phyloP scores from a whole-genome alignment of 1,140 invertebrate species.

The Drosophila leontia region DNA sequence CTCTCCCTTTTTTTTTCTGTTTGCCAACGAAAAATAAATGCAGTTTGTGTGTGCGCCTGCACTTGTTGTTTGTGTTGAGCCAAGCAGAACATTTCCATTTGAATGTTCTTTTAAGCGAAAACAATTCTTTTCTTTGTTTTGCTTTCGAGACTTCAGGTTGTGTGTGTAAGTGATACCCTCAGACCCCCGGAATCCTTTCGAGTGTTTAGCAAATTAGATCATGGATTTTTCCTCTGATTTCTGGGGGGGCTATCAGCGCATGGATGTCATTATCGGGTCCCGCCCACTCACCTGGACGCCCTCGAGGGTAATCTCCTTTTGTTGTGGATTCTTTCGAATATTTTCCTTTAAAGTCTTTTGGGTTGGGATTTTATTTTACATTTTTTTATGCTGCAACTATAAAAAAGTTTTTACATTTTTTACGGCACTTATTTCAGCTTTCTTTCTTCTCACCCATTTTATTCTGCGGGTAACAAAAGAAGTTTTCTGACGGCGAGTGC shows the following conservation, averaged over 20 bases:
- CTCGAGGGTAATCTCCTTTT: conserved; percentile 58
- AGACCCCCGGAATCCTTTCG: conserved; percentile 17
- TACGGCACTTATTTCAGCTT: conserved; percentile 68
- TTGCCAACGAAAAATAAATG: conserved; percentile 82
- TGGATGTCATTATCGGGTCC: conserved; percentile 68
- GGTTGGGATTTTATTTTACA: conserved; percentile 75
- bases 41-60: conserved; percentile 77
- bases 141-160: conserved; percentile 61
- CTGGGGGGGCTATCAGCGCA: conserved; percentile 35
- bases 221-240: conserved; percentile 71
- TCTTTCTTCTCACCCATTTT: conserved; percentile 39
- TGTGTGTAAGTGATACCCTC: conserved; percentile 18
- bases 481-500: conserved; percentile 67
- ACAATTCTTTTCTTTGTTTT: conserved; percentile 83
- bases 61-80: conserved; percentile 82
- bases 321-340: conserved; percentile 62
- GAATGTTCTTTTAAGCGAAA: conserved; percentile 83
- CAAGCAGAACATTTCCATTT: conserved; percentile 83
- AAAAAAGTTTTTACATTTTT: conserved; percentile 84
- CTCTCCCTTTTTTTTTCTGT: conserved; percentile 41
- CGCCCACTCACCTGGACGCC: conserved; percentile 51
- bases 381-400: conserved; percentile 77
- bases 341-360: conserved; percentile 43
- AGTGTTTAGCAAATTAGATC: conserved; percentile 75
- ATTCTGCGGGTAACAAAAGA: conserved; percentile 61